A percentile compares a stretch with the other conserved stretches of the same genome.
Conservation (phyloP, 2,113 vertebrate genomes). For the Nyctibius bracteatus region DNA sequence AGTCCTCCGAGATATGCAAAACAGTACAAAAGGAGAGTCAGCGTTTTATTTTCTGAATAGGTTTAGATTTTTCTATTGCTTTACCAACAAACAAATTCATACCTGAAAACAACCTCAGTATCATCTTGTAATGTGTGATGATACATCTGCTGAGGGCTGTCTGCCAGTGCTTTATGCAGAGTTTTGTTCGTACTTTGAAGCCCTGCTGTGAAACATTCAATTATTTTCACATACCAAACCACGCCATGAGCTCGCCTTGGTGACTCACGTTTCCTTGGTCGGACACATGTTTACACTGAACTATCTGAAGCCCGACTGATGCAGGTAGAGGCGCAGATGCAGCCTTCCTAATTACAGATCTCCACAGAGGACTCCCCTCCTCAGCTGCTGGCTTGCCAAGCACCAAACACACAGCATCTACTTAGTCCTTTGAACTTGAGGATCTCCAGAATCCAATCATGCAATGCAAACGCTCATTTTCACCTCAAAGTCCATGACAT, state of each 20-base stretch:
- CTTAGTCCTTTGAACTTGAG: neutral
- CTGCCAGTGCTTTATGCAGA: neutral
- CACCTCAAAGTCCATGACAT: accelerated
- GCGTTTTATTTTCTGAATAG: neutral
- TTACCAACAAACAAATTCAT: neutral
- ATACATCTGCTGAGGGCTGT: neutral
- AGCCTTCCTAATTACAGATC: neutral
- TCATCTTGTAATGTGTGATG: neutral
- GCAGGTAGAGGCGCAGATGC: neutral
- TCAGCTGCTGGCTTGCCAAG: neutral
- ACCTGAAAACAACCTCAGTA: neutral
- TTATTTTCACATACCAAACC: neutral
- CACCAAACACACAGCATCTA: neutral
- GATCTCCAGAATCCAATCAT: neutral
- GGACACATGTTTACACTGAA: neutral
- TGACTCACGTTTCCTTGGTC: neutral
- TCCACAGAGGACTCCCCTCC: neutral
- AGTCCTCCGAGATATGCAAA: neutral
- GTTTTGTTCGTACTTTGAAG: neutral
- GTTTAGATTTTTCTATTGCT: neutral
- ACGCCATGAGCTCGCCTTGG: neutral
- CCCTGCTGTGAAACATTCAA: neutral
- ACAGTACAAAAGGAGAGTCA: neutral
- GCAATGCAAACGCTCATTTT: neutral
- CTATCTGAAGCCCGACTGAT: neutral